phyloP scores from a whole-genome alignment of 2,888 invertebrate species.

The Uloborus plumipes region DNA sequence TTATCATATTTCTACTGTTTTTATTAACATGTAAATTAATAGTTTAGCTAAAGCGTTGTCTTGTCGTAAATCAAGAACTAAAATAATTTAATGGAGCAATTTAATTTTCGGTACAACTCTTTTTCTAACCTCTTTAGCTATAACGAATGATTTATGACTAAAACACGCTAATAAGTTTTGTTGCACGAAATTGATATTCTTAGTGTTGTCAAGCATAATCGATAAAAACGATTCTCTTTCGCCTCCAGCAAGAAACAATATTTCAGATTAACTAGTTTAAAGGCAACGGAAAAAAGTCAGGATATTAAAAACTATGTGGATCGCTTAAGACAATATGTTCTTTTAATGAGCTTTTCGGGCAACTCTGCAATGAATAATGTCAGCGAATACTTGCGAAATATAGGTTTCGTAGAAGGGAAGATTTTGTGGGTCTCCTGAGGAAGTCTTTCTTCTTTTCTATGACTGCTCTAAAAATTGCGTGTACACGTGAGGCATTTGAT shows the following conservation, averaged over 20 bases:
- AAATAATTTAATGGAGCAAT: no score
- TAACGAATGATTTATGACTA: no score
- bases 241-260: neutral
- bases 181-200: no score
- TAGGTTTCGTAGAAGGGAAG: constrained; percentile 16
- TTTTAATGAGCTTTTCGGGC: constrained; percentile 34
- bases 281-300: constrained; percentile 9
- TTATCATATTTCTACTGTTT: no score
- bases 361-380: constrained; percentile 42
- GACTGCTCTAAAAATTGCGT: constrained; percentile 8
- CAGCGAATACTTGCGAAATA: constrained; percentile 24
- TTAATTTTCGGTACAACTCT: no score
- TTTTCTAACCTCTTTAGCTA: no score
- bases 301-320: constrained; percentile 42
- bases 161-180: no score
- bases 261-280: neutral
- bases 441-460: constrained; percentile 11
- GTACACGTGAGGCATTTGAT: constrained; percentile 37
- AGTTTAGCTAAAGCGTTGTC: no score
- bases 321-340: constrained; percentile 24
- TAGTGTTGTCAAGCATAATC: no score
- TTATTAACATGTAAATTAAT: no score
- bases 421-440: constrained; percentile 34
- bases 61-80: no score
- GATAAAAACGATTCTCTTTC: neutral